These are phyloP conservation scores for Mobula birostris DNA, from an alignment of 2,113 vertebrate genomes.

Conservation along the genomic window DNA sequence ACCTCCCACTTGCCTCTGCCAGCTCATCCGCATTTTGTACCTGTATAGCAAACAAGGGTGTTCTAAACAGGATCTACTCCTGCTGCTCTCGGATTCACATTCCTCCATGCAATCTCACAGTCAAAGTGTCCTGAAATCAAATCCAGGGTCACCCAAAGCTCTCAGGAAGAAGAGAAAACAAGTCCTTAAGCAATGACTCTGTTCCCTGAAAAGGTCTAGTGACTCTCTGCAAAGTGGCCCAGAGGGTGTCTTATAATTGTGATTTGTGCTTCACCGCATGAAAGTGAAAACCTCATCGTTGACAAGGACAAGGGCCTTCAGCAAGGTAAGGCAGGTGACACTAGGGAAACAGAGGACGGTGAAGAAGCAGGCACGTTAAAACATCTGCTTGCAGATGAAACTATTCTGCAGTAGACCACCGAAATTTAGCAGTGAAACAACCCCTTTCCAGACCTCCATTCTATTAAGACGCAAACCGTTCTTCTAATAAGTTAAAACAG, in stretches of 20 bases:
- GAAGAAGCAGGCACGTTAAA: not conserved
- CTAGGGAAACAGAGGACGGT: not conserved
- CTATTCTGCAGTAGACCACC: not conserved
- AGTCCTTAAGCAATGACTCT: not conserved
- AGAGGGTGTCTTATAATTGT: not conserved
- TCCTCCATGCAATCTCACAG: not conserved
- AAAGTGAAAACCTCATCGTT: too few relatives aligned
- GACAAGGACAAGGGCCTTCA: not conserved
- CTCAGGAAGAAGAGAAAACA: not conserved
- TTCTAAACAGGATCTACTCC: not conserved
- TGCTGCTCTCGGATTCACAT: not conserved
- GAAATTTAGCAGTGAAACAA: not conserved
- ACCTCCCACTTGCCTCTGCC: too few relatives aligned
- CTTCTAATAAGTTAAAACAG: too few relatives aligned
- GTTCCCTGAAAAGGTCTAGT: not conserved
- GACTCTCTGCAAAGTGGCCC: not conserved
- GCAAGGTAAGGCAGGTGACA: slow-evolving; percentile 1
- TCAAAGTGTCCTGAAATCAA: not conserved
- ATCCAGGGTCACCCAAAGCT: not conserved
- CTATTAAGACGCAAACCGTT: not conserved
- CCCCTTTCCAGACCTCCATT: not conserved
- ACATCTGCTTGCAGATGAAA: not conserved
- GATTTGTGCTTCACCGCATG: not conserved
- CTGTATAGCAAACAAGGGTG: not conserved
- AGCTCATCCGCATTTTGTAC: not conserved